Evolutionary conservation across 1,140 invertebrate genomes (phyloP), one percentile per base, ranked within the genome.

Genomic region (Drosophila arawakana): DNA sequence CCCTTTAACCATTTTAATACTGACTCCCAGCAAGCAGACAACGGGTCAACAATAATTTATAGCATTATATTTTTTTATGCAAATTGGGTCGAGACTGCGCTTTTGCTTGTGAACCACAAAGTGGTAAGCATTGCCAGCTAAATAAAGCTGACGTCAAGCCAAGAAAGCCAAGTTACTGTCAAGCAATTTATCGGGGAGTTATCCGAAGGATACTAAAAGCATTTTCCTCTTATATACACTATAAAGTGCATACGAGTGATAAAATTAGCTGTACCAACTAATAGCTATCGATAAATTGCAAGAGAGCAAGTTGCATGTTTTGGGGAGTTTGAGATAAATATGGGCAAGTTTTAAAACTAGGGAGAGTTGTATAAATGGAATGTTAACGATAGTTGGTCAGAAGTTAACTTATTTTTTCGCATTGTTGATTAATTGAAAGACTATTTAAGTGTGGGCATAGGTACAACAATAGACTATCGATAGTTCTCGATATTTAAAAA

Each of bases 41-140:
- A 73, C 76, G 76, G 68, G 63, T 21, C n/a, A 54, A 21, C 58
- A 68, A 65, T 44, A 82, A 78, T 76, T 83, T 61, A 78, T 66
- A 44, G 54, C 62, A 57, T 39, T 69, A 61, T 43, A 50, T 65
- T 68, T 77, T 73, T 77, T 59, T 69, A 77, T 78, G 66, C 54
- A 66, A 79, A 79, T 79, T 78, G 72, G 72, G 46, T 5, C 2
- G 2, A 35, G 54, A 57, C 59, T 81, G 74, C 70, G 63, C 74
- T 62, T 67, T 57, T 57, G 52, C 35, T 21, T 21, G 15, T 18
- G 13, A 37, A 39, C 34, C 52, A 54, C 21, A 54, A 35, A 37
- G n/a, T 37, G 7, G n/a, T 18, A 35, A 47, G 49, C 49, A 15
- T 6, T 39, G 54, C 54, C 39, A 37, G 50, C 30, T 10, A 37